These are phyloP conservation scores for Schizopygopsis pylzovi DNA, from an alignment of 2,797 vertebrate genomes.

Conservation along the genomic window DNA sequence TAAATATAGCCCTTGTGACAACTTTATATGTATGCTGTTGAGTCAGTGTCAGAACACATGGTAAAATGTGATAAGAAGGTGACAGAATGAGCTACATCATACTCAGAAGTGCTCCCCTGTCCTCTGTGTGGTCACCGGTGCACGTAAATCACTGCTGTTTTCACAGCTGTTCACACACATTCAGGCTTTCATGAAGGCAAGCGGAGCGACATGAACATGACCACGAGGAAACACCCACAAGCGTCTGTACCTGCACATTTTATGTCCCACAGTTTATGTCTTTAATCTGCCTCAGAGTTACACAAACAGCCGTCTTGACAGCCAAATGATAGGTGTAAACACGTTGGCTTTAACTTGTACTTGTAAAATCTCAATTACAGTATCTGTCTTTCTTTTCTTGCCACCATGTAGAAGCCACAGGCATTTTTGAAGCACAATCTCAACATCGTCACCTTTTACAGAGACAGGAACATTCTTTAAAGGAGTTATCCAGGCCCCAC, in stretches of 20 bases:
- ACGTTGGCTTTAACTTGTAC: conserved; percentile 25
- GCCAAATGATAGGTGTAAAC: conserved; percentile 37
- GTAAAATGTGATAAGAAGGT: conserved; percentile 43
- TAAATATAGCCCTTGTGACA: conserved; percentile 15
- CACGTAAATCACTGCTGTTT: conserved; percentile 73
- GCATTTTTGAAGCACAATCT: neutral
- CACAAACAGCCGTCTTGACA: conserved; percentile 31
- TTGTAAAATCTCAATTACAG: conserved; percentile 35
- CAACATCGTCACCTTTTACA: conserved; percentile 3
- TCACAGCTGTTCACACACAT: conserved; percentile 68
- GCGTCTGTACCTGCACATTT: conserved; percentile 10
- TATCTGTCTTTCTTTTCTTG: conserved; percentile 43
- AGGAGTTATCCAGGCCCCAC: neutral
- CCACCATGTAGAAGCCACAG: conserved; percentile 14
- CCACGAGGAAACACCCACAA: conserved; percentile 38
- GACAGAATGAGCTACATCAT: conserved; percentile 21
- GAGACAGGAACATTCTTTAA: neutral
- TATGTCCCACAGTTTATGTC: conserved; percentile 7
- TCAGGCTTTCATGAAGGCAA: neutral
- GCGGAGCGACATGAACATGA: neutral
- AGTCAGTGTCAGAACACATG: conserved; percentile 50
- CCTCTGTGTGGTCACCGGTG: conserved; percentile 61
- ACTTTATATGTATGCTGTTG: conserved; percentile 28
- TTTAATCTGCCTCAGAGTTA: conserved; percentile 16
- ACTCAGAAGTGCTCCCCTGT: conserved; percentile 50